These are phyloP conservation scores for Ia io DNA, from an alignment of 2,113 vertebrate species.

Conservation along the genomic window DNA sequence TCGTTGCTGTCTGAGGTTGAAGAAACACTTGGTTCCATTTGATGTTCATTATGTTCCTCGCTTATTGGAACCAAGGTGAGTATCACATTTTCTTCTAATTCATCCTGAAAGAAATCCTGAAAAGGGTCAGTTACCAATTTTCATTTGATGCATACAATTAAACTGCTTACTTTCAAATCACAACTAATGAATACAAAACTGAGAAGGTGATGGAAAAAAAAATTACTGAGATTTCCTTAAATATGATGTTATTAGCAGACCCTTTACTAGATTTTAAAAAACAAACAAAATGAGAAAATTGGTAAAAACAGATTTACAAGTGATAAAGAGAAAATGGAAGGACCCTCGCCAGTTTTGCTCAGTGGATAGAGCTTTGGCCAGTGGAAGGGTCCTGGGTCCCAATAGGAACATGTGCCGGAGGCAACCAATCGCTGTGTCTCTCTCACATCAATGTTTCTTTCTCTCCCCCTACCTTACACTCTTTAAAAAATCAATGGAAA, in stretches of 20 bases:
- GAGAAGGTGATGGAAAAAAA: not conserved
- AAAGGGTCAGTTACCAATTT: not conserved
- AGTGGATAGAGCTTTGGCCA: no score
- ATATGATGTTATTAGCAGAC: not conserved
- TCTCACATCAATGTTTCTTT: no score
- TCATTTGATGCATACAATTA: not conserved
- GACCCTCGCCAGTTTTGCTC: no score
- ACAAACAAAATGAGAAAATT: not conserved
- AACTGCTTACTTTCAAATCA: not conserved
- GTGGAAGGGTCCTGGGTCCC: no score
- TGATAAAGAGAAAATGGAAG: not conserved
- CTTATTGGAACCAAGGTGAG: conserved; percentile 61
- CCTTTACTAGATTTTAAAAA: not conserved
- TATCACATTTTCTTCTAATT: conserved; percentile 36
- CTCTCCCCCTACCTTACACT: no score
- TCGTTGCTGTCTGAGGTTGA: not conserved
- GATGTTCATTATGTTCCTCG: not conserved
- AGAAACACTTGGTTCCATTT: not conserved
- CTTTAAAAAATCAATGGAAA: no score
- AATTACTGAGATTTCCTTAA: not conserved
- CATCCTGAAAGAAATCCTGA: not conserved
- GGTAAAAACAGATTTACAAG: not conserved
- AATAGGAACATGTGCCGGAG: no score
- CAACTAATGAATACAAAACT: not conserved
- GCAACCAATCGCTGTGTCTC: no score